Percentiles rank a stretch among this genome's conserved stretches.
Conservation (phyloP, 2,113 vertebrate genomes). For the Psittacus erithacus region DNA sequence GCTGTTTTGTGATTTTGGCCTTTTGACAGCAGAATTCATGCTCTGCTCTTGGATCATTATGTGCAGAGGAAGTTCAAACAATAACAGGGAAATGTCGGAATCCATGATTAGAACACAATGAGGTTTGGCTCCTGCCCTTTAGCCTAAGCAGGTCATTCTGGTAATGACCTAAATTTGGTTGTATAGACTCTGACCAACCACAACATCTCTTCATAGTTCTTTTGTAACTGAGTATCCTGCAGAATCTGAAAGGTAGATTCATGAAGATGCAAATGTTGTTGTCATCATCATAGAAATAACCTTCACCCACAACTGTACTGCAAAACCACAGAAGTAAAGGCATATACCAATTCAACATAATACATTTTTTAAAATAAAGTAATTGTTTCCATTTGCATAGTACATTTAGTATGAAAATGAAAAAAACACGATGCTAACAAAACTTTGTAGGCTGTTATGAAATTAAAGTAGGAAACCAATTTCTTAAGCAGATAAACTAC, state of each 20-base stretch:
- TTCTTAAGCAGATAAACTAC: background rate
- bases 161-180: background rate
- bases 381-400: background rate
- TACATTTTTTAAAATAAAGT: background rate
- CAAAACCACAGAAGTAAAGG: background rate
- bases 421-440: background rate
- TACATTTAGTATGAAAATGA: background rate
- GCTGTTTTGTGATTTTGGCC: constrained; percentile 52
- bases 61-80: constrained; percentile 36
- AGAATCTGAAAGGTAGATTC: background rate
- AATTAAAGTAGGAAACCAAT: background rate
- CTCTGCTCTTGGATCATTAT: constrained; percentile 10
- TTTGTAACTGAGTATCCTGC: background rate
- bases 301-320: background rate
- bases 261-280: background rate
- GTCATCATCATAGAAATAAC: background rate
- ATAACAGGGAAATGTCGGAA: background rate
- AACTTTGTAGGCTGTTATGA: background rate
- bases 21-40: constrained; percentile 55
- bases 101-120: background rate
- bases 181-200: background rate
- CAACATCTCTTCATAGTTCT: background rate
- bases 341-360: background rate
- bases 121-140: background rate
- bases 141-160: background rate